Evolutionary conservation across 2,797 vertebrate species (phyloP), one percentile per base, ranked within the genome.

Genomic region (Malurus splendens): DNA sequence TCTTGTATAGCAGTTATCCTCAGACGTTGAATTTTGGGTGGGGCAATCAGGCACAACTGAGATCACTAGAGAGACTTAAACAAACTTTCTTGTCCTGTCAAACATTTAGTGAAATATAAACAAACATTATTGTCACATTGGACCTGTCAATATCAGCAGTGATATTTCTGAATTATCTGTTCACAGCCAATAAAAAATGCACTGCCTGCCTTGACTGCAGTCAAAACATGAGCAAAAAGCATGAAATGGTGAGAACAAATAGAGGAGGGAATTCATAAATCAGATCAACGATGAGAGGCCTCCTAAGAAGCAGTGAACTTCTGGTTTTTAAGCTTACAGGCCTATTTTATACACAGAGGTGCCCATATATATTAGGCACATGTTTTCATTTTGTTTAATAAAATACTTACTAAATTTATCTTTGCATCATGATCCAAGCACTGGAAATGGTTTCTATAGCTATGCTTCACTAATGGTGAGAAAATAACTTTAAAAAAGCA

Each of bases 401-500:
- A 86, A 78, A 45, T 52, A 74, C 18, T 57, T 83, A 64, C 41
- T 82, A 55, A 88, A 67, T 28, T 79, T 86, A 65, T 45, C 39
- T 75, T 90, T 93, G 15, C 38, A 45, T 18, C 33, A 28, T 38
- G 48, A 82, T 52, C 32, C 50, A 82, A 68, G 33, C n/a, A 30
- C 44, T 72, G 39, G 39, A 89, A 91, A 75, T 48, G 14, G 24
- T 78, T 72, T 79, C 52, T 90, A 78, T 90, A 82, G 59, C 30
- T 82, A n/a, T 79, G 30, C 64, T 91, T 92, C 87, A 18, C 54
- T 81, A 87, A 87, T 52, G 76, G 54, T 27, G 89, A 52, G 62
- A 65, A 78, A 87, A 89, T 92, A 93, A 66, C 59, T 91, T 89
- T 84, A 1, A 73, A 67, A 90, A 74, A 80, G 65, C 51, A 18